A percentile compares a stretch with the other conserved stretches of the same genome.
phyloP scores from a whole-genome alignment of 2,888 invertebrate genomes.

The Pachycephus smyrnensis region DNA sequence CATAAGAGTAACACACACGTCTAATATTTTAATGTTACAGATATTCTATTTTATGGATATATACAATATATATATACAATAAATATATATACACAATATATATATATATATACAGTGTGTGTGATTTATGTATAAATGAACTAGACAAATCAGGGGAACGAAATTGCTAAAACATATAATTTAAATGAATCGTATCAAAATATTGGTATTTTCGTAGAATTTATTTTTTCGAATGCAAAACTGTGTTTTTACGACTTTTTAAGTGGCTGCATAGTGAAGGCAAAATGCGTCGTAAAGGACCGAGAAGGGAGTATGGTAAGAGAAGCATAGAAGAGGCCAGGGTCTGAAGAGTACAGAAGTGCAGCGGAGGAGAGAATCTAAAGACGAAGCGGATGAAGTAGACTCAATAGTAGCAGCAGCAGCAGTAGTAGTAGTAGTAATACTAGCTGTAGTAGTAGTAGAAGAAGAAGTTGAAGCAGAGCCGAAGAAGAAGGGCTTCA shows the following conservation, averaged over 20 bases:
- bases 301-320: neutral
- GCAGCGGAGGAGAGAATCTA: neutral
- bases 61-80: too few relatives aligned
- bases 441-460: neutral
- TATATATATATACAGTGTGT: too few relatives aligned
- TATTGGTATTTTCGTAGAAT: neutral
- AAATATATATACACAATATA: too few relatives aligned
- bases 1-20: neutral
- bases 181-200: neutral
- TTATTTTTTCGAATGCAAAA: neutral
- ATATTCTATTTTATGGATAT: neutral
- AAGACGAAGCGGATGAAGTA: neutral
- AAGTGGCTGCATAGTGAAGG: neutral
- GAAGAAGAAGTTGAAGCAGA: conserved; percentile 8
- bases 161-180: neutral
- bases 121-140: neutral
- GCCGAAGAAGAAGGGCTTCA: conserved; percentile 38
- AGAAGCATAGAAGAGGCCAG: neutral
- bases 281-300: neutral
- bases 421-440: neutral
- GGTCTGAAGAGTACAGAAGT: neutral
- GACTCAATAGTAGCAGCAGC: neutral
- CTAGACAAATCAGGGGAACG: neutral
- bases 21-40: too few relatives aligned
- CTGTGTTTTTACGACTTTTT: neutral